These are phyloP conservation scores for Gonatopus flavifemur DNA, from an alignment of 1,140 invertebrate genomes.

Conservation along the genomic window DNA sequence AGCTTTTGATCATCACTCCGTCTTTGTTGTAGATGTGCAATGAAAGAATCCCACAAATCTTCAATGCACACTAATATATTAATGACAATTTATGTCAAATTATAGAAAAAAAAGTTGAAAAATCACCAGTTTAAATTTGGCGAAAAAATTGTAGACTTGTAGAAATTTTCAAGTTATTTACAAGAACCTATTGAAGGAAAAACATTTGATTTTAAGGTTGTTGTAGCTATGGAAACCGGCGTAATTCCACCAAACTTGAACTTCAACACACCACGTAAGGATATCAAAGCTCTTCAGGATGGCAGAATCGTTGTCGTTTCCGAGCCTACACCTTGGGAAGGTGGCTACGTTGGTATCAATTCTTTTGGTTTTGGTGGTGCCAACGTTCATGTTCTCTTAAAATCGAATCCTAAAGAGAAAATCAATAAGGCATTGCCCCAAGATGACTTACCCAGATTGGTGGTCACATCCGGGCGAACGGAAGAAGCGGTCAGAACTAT, in stretches of 20 bases:
- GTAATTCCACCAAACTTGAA: constrained; percentile 75
- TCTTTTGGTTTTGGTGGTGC: constrained; percentile 69
- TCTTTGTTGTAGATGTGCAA: too few relatives aligned
- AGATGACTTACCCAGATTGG: constrained; percentile 65
- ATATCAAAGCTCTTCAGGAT: constrained; percentile 68
- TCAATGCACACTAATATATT: too few relatives aligned
- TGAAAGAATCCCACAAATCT: too few relatives aligned
- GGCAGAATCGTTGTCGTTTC: constrained; percentile 67
- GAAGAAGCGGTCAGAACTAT: constrained; percentile 71
- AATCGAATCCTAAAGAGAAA: constrained; percentile 60
- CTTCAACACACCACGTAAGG: constrained; percentile 67
- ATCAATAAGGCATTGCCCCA: constrained; percentile 53
- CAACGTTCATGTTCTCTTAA: constrained; percentile 70
- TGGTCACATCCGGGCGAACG: constrained; percentile 68
- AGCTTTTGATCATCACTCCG: too few relatives aligned
- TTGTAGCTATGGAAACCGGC: constrained; percentile 72
- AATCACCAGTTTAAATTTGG: too few relatives aligned
- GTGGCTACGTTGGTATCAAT: constrained; percentile 62
- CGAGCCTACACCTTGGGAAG: constrained; percentile 65
- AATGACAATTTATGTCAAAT: too few relatives aligned
- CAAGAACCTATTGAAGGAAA: constrained; percentile 1
- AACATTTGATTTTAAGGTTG: constrained; percentile 43
- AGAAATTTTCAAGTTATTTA: too few relatives aligned
- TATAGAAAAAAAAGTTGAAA: too few relatives aligned
- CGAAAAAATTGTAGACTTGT: too few relatives aligned